Evolutionary conservation across 2,113 vertebrate genomes (phyloP), one percentile per base, ranked within the genome.

Genomic region (Ovibos moschatus): DNA sequence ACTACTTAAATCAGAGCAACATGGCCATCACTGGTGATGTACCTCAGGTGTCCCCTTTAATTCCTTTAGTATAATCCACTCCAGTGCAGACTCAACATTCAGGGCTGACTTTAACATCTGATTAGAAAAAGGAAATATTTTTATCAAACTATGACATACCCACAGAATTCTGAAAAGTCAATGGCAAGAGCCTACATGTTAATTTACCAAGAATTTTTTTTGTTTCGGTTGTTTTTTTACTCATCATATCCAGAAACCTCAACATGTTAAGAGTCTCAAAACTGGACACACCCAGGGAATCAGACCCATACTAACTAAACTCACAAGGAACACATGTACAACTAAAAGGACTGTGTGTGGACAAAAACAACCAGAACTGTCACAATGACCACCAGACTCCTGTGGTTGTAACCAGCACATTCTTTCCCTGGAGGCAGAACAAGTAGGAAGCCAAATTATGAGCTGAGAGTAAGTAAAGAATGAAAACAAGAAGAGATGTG

Each of bases 91-190:
- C 45, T 89, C 30, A 97, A 78, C 13, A 71, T 50, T 95, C 36
- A 60, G 43, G 40, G 55, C 51, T 91, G 50, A n/a, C 28, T 89
- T 97, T 60, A 23, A 43, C 36, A 94, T 91, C 91, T 95, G 51
- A 89, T 40, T 86, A 58, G 30, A 45, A 86, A 95, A 81, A 91
- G 78, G 58, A 84, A 92, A 79, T 84, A 8, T 83, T 93, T 62
- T 76, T 89, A 58, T 87, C 96, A 81, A 94, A 96, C 36, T 89
- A 45, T 83, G 95, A 87, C 21, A 84, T 53, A 67, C 15, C 17
- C 71, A 89, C 8, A 97, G 62, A 96, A 97, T 87, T 96, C 71
- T 87, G 43, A 92, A 96, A 97, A 74, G 28, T 78, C 87, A 89
- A 74, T 47, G 60, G 74, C 60, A 89, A 93, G 91, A 91, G 43